phyloP scores from a whole-genome alignment of 2,113 vertebrate genomes.

The Aphelocoma coerulescens region DNA sequence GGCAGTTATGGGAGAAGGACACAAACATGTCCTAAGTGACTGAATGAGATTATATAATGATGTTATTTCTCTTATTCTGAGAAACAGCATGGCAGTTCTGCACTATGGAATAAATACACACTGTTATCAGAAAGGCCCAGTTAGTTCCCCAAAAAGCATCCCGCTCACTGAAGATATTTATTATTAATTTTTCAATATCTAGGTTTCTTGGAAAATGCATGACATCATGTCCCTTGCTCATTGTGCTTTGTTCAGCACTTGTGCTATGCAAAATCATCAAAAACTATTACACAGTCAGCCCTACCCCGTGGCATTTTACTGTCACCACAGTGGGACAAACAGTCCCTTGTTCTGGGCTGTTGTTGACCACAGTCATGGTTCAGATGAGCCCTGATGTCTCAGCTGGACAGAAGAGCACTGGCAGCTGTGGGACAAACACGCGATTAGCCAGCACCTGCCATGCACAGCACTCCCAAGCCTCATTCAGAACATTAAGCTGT shows the following conservation, averaged over 20 bases:
- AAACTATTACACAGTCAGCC: neutral
- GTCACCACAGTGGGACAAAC: slow-evolving; percentile 36
- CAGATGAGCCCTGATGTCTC: slow-evolving; percentile 18
- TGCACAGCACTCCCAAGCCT: neutral
- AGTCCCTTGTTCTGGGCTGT: slow-evolving; percentile 32
- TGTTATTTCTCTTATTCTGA: neutral
- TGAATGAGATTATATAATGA: neutral
- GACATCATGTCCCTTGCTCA: neutral
- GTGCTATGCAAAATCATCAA: neutral
- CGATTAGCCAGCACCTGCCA: slow-evolving; percentile 52
- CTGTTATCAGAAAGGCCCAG: neutral
- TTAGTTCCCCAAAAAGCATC: neutral
- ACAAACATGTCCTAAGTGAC: neutral
- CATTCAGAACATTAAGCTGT: neutral
- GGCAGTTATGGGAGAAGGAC: neutral
- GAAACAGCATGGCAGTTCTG: neutral
- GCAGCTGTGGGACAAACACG: slow-evolving; percentile 46
- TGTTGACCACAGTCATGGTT: slow-evolving; percentile 1
- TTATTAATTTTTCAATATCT: neutral
- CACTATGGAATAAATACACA: neutral
- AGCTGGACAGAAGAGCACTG: slow-evolving; percentile 31
- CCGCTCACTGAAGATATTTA: neutral
- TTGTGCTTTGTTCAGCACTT: slow-evolving; percentile 37
- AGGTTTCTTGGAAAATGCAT: neutral
- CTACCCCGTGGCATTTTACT: neutral